Percentiles rank a stretch among this genome's conserved stretches.
Conservation (phyloP, 53 echinoderm and acorn worm genomes). For the Henricia sp. region DNA sequence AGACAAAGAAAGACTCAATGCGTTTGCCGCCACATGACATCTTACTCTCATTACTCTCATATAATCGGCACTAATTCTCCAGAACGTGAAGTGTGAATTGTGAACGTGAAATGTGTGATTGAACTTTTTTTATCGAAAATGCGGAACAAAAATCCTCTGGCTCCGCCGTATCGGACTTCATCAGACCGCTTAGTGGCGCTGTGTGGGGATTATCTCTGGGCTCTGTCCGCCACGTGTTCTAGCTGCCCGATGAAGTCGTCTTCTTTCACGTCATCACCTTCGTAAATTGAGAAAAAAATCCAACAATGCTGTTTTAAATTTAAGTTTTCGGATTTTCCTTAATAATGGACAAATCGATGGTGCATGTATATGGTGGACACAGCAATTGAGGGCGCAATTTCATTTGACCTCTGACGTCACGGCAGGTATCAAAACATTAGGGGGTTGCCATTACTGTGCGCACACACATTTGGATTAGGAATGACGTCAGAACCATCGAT, state of each 20-base stretch:
- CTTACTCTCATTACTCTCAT: neutral
- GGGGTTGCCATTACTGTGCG: no score
- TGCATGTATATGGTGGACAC: no score
- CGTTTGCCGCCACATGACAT: neutral
- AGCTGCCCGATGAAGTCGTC: constrained; percentile 61
- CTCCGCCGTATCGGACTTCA: neutral
- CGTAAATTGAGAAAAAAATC: neutral
- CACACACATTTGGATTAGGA: no score
- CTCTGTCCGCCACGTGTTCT: constrained; percentile 31
- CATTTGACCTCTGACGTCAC: no score
- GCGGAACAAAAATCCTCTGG: no score
- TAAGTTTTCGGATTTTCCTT: no score
- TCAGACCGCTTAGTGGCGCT: constrained; percentile 31
- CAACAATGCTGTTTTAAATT: neutral
- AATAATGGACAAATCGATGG: no score
- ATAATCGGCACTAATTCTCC: neutral
- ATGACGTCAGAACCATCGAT: no score
- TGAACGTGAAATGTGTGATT: neutral
- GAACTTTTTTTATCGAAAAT: neutral
- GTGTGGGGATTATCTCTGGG: constrained; percentile 32
- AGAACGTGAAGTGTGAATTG: neutral
- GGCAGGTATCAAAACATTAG: no score
- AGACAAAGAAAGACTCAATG: neutral
- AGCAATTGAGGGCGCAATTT: no score
- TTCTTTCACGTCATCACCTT: constrained; percentile 25